Base-by-base conservation (phyloP, 37 sponge, comb jelly and placozoan genomes). In the Geodia barretti region DNA sequence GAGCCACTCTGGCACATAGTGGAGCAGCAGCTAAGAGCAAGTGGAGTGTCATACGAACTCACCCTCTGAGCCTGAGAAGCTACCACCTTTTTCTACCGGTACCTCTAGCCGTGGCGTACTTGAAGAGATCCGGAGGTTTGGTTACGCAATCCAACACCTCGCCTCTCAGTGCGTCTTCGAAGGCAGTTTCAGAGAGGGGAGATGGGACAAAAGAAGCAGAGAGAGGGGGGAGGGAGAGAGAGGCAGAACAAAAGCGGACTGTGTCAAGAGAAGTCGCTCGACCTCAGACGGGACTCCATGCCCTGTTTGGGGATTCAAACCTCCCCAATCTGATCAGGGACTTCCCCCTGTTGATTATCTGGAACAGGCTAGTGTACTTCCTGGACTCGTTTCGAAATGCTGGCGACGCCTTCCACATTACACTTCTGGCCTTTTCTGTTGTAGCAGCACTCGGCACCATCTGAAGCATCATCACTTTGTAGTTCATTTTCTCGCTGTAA, bases 71-170 rank as follows among this genome's bases (percentile, higher is more conserved):
- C 34, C 81, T 93, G 42, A 61, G 91, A 35, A 7, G 72, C 7
- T 86, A 89, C 65, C 94, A 93, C 42, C 8, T 86, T 34, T 93
- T 90, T 39, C 78, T 93, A 1, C 94, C 94, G 11, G 21, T 90
- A 3, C 94, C 94, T 20, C 41, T 93, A 24, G 69, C 47, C 26
- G 19, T 93, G 0, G 32, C 72, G 11, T 75, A 58, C 42, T 23
- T 79, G 0, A 83, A 88, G 24, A 47, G 59, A 69, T 31, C 41
- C 8, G n/a, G n/a, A n/a, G 26, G 35, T 39, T 19, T 64, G 1
- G 3, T 67, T 14, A 37, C 38, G 25, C n/a, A 32, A 7, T 14
- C n/a, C 25, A 72, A 47, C 1, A 11, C 38, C 21, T 8, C 21
- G 5, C n/a, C 37, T 1, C 24, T 72, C 23, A 14, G 73, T 72